Conservation (phyloP, 37 sponge, comb jelly and placozoan species). For the Theonella swinhoei region DNA sequence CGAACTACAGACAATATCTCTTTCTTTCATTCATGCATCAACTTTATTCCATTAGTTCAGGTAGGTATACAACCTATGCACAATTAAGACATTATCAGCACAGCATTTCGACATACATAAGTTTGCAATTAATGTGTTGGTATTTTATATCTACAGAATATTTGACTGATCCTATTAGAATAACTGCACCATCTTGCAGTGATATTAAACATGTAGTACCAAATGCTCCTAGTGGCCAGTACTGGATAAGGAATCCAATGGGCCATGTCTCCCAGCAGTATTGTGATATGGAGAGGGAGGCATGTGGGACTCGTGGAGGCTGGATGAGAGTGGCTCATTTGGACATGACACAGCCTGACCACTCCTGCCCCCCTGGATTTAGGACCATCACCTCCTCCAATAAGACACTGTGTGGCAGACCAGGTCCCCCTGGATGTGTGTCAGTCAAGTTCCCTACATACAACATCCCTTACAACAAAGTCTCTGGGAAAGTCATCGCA, state of each 20-base stretch:
- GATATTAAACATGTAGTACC: no score
- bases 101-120: no score
- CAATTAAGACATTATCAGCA: no score
- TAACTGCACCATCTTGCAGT: no score
- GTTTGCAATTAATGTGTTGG: no score
- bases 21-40: no score
- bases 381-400: neutral
- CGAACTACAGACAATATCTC: no score
- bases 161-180: no score
- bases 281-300: constrained; percentile 27
- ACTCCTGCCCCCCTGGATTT: constrained; percentile 18
- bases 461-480: constrained; percentile 19
- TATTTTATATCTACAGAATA: no score
- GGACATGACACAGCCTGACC: constrained; percentile 13
- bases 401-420: constrained; percentile 27
- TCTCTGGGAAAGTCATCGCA: constrained; percentile 34
- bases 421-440: constrained; percentile 15
- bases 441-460: constrained; percentile 6
- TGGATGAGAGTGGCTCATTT: constrained; percentile 46
- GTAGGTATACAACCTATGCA: no score
- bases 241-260: constrained; percentile 20
- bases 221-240: no score
- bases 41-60: no score
- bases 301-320: neutral
- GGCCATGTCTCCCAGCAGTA: constrained; percentile 9